Base-by-base conservation (phyloP, 2,797 vertebrate species). In the Cirrhinus molitorella region DNA sequence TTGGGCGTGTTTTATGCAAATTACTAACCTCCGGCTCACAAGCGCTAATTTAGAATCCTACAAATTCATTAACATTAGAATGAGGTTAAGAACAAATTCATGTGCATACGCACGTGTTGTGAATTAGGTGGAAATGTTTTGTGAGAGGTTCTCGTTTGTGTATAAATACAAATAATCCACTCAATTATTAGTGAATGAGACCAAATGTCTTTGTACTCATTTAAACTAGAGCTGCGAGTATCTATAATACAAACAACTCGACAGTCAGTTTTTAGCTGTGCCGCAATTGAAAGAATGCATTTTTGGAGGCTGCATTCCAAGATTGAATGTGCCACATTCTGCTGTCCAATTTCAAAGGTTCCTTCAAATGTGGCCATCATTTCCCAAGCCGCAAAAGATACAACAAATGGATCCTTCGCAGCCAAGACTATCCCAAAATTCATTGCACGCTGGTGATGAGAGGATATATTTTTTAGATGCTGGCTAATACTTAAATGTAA, bases 111-210 rank as follows among this genome's bases (percentile, higher is more conserved):
- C 21, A 57, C 7, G 4, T 47, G 72, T 57, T 57, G 31, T 57
- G 51, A 57, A 74, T 74, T 55, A 57, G 12, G 11, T 34, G 53
- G 19, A 40, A 19, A 67, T 67, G 37, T 31, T 72, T 72, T 51
- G 61, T 9, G 16, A 63, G 61, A 31, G 28, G 28, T 43, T 63
- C 23, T 31, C 2, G 1, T 8, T 6, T 51, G 45, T 8, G 1
- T 72, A 21, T 21, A 31, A 23, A 74, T 57, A 74, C 11, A 31
- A 72, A 51, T 31, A 72, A 51, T 34, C 70, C 17, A 51, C 28
- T 28, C 10, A 51, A 9, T 53, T 34, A 37, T 74, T 37, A 55
- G 51, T 37, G 12, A 67, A 37, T 40, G 17, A 40, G 31, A 74
- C 28, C 49, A 53, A 55, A 74, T 23, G 31, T 23, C 51, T 74